phyloP scores from a whole-genome alignment of 2,797 vertebrate species.

The Lagocephalus sceleratus region DNA sequence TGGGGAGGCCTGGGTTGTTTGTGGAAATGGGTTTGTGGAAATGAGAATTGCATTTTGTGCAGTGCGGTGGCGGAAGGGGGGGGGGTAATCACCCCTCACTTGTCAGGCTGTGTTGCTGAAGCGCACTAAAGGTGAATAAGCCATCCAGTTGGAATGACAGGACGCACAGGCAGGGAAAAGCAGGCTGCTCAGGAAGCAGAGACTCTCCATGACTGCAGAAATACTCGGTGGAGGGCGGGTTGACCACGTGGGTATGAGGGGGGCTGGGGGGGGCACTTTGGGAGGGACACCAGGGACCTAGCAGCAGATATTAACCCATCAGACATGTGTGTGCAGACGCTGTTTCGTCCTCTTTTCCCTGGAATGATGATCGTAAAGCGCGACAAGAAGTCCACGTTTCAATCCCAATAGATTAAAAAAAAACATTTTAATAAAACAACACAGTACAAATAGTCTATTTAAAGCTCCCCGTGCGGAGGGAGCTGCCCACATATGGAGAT shows the following conservation, averaged over 20 bases:
- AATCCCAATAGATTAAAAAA: too few relatives aligned
- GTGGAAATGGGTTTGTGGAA: background rate
- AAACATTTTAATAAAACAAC: slow-evolving; percentile 56
- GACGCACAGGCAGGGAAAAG: slow-evolving; percentile 33
- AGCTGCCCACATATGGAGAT: slow-evolving; percentile 23
- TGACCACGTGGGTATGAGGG: too few relatives aligned
- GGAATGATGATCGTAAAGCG: too few relatives aligned
- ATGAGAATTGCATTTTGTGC: slow-evolving; percentile 46
- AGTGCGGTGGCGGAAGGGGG: slow-evolving; percentile 26
- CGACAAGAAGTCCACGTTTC: too few relatives aligned
- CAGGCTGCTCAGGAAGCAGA: slow-evolving; percentile 10
- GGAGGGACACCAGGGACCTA: too few relatives aligned
- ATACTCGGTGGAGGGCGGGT: slow-evolving; percentile 10
- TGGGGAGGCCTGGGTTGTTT: too few relatives aligned
- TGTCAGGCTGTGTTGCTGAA: slow-evolving; percentile 57
- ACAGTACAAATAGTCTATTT: slow-evolving; percentile 42
- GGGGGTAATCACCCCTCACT: slow-evolving; percentile 48
- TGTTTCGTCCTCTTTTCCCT: too few relatives aligned
- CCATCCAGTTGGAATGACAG: slow-evolving; percentile 39
- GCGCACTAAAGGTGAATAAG: slow-evolving; percentile 45
- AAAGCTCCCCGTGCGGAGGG: slow-evolving; percentile 40
- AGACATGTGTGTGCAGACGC: too few relatives aligned
- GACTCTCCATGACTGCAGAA: slow-evolving; percentile 45
- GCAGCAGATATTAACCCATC: too few relatives aligned
- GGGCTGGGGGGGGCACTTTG: too few relatives aligned